Evolutionary conservation across 2,888 invertebrate species (phyloP), one percentile per base, ranked within the genome.

Genomic region (Chaetogeoica ovagalla): DNA sequence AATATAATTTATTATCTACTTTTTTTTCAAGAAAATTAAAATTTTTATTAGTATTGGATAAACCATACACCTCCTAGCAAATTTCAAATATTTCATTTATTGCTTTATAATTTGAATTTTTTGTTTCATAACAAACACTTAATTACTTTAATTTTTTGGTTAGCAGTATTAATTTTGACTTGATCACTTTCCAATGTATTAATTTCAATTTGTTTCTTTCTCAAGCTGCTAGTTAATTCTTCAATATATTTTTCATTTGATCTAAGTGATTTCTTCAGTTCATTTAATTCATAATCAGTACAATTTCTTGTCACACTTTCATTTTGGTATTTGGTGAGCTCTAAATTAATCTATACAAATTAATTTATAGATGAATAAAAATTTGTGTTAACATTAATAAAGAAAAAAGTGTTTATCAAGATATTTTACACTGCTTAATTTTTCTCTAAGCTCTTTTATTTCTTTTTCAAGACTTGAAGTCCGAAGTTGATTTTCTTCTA

Each of bases 201-300:
- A 43, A 79, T 70, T 71, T 79, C 79, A 71, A 79, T 63, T 71
- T 79, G 79, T 57, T 79, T 79, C 63, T 79, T 79, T 37, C 70
- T 79, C 57, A 79, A 70, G 63, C 71, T 79, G 39, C 52, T 63
- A 8, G 79, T 71, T 23, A 79, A 21, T 39, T 79, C 79, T 57
- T 79, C 79, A 65, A 79, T 63, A 43, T 79, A 79, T 23, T 79
- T 79, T 71, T 79, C 79, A 79, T 79, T 79, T 48, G 79, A 79
- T 9, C 79, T 63, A 9, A 79, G 63, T 39, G 79, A 71, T 19
- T 79, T 70, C 70, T 79, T 79, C 9, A 79, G 17, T 57, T 79
- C 79, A 57, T 63, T 71, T 57, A 79, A 57, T 70, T 79, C 79
- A 71, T 39, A 79, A 19, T 79, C 70, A 57, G 70, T 55, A 71